These are phyloP conservation scores for Lithophane semibrunnea DNA, from an alignment of 2,888 invertebrate genomes.

Conservation along the genomic window DNA sequence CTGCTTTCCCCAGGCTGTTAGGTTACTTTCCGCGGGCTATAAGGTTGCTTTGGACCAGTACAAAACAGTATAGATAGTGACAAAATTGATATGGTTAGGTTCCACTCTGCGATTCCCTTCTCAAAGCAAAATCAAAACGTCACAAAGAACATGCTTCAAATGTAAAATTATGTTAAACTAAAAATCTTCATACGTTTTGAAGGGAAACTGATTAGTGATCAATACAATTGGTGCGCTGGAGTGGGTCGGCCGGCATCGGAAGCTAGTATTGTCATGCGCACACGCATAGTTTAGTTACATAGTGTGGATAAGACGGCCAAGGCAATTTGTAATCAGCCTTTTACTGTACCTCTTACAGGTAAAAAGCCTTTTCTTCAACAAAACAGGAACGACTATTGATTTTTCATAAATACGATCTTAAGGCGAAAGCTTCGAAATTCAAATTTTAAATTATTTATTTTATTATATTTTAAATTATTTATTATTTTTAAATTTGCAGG, in stretches of 20 bases:
- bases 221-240: constrained; percentile 56
- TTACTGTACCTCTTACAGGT: too few species aligned
- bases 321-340: background rate
- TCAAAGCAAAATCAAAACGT: background rate
- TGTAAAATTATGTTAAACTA: constrained; percentile 57
- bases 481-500: too few species aligned
- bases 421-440: too few species aligned
- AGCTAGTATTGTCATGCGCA: constrained; percentile 71
- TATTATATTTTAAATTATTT: too few species aligned
- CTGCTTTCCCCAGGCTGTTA: background rate
- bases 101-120: background rate
- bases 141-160: background rate
- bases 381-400: background rate
- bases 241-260: constrained; percentile 72
- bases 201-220: constrained; percentile 59
- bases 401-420: too few species aligned
- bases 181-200: constrained; percentile 30
- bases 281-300: constrained; percentile 54
- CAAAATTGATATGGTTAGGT: too few species aligned
- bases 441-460: too few species aligned
- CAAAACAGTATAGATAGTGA: background rate
- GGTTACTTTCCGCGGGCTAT: too few species aligned
- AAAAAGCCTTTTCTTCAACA: background rate
- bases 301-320: constrained; percentile 66
- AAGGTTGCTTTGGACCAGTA: background rate